phyloP scores from a whole-genome alignment of 2,888 invertebrate genomes.

The Lasioglossum leucozonium region DNA sequence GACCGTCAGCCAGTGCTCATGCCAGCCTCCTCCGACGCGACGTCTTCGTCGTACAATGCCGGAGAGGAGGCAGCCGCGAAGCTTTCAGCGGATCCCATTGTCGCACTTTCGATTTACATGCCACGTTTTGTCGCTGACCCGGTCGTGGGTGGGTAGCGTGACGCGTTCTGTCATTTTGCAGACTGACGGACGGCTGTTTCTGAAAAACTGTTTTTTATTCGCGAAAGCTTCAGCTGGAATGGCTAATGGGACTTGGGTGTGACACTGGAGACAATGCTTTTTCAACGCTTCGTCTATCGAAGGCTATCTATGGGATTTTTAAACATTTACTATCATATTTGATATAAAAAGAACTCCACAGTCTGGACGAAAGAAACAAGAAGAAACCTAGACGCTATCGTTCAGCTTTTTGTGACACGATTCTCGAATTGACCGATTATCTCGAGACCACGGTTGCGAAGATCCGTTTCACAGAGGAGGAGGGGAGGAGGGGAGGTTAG shows the following conservation, averaged over 20 bases:
- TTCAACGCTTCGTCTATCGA: not conserved
- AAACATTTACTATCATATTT: not conserved
- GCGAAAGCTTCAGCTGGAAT: not conserved
- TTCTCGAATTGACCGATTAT: constrained; percentile 61
- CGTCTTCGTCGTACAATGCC: constrained; percentile 72
- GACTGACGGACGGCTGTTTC: not conserved
- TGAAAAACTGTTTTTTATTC: not conserved
- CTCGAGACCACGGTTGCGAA: constrained; percentile 50
- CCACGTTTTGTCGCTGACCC: not conserved
- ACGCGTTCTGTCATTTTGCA: not conserved
- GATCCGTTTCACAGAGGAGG: constrained; percentile 75
- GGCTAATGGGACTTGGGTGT: no score
- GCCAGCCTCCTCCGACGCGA: constrained; percentile 49
- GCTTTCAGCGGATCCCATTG: constrained; percentile 27
- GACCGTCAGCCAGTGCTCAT: constrained; percentile 15
- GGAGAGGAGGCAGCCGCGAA: constrained; percentile 24
- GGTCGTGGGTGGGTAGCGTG: not conserved
- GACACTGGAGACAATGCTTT: not conserved
- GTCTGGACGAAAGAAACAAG: not conserved
- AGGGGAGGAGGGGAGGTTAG: constrained; percentile 38
- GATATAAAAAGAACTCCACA: not conserved
- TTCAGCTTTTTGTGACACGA: constrained; percentile 47
- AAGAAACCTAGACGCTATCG: not conserved
- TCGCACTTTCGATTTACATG: constrained; percentile 26
- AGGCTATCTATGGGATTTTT: no score